Base-by-base conservation (phyloP, 2,888 invertebrate species). In the Andrena bicolor region DNA sequence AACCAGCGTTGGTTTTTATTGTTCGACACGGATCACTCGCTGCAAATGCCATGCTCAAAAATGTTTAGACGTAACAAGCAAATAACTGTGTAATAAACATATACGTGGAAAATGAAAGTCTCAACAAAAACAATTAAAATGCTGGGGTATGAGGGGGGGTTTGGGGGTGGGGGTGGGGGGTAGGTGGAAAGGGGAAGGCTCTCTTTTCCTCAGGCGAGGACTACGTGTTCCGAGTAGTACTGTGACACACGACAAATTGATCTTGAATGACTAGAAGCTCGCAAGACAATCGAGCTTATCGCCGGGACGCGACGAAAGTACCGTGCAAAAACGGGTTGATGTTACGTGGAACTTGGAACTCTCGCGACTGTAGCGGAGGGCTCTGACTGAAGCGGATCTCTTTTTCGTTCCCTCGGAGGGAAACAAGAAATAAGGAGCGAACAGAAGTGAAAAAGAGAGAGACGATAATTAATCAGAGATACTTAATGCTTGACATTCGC, bases 1-100 rank as follows among this genome's bases (percentile, higher is more conserved):
- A 76, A 70, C 64, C 68, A 66, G 58, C 80, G 26, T 72, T 60
- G 76, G 68, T 80, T 63, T 81, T 71, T 30, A 76, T 81, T 64
- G 71, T 77, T 88, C 87, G 88, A 88, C 82, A 88, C 78, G 86
- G 83, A 85, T 80, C 90, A 90, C 88, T 87, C 91, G 90, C 88
- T 90, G 90, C 88, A 89, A 91, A 90, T 92, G 90, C 90, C 92
- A 92, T 92, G 92, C 92, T 91, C 82, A 89, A 90, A 41, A 89
- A 90, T 87, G 81, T 88, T 86, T 88, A 86, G 83, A 90, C 85
- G 83, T 89, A 91, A 91, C 90, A 92, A 92, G 90, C 90, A 89
- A 78, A 80, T 88, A 83, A 86, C 41, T 81, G 86, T 87, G 87
- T 84, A 82, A 85, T 75, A 87, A 85, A 80, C 76, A 65, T 82